Conservation (phyloP, 2,797 vertebrate genomes). For the Lacerta agilis region DNA sequence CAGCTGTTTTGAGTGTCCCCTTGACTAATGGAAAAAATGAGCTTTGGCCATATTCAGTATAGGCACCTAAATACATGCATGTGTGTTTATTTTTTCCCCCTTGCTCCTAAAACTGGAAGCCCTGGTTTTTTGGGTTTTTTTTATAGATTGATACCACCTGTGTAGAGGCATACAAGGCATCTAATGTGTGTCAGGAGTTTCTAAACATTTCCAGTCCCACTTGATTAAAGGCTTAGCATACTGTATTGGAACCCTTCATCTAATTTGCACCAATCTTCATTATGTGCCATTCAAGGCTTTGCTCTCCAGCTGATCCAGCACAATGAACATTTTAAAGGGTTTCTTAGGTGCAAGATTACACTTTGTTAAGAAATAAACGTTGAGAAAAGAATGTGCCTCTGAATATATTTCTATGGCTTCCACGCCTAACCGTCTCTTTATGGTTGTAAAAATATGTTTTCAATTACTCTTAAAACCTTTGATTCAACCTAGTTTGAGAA, state of each 20-base stretch:
- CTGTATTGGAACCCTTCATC: conserved; percentile 27
- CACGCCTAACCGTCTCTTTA: conserved; percentile 65
- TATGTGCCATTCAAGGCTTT: conserved; percentile 36
- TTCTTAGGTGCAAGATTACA: conserved; percentile 48
- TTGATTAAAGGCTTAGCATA: conserved; percentile 25
- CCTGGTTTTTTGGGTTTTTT: not conserved
- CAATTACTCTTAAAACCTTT: conserved; percentile 73
- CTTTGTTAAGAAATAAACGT: conserved; percentile 63
- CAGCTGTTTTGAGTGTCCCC: conserved; percentile 18
- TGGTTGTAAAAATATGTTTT: conserved; percentile 73
- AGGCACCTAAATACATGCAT: conserved; percentile 9
- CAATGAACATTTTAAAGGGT: conserved; percentile 26
- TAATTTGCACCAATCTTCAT: not conserved
- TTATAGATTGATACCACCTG: conserved; percentile 5
- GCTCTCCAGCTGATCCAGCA: conserved; percentile 31
- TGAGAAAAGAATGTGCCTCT: conserved; percentile 46
- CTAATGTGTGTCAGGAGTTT: not conserved
- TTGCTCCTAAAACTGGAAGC: not conserved
- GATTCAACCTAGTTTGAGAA: conserved; percentile 67
- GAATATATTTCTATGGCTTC: conserved; percentile 60
- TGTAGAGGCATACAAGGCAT: conserved; percentile 14
- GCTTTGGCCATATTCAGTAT: not conserved
- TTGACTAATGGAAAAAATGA: conserved; percentile 7
- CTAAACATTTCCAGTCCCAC: not conserved
- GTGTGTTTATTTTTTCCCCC: not conserved